Base-by-base conservation (phyloP, 2,888 invertebrate species). In the Aleiodes testaceus region DNA sequence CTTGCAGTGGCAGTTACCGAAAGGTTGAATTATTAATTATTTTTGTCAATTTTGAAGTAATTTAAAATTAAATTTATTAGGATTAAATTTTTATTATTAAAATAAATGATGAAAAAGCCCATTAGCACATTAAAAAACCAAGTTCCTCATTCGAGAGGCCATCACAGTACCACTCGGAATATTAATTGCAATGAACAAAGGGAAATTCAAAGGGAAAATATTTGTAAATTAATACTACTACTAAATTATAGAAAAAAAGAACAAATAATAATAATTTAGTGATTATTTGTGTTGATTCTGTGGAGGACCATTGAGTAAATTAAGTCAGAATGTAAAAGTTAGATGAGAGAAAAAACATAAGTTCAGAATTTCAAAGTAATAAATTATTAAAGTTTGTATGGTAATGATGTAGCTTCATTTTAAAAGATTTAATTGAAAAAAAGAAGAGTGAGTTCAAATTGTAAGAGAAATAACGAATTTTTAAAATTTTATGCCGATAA, bases 81-180 rank as follows among this genome's bases (percentile, higher is more conserved):
- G 14, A 47, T 47, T 47, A 47, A 16, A 47, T 63, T 45, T 59
- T 42, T 44, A 36, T 59, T 53, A 6, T 22, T 55, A 5, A 14
- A 11, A 20, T 12, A 11, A 36, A 36, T 9, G 36, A 36, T 7
- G 11, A 36, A 36, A 36, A 6, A 36, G 36, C 36, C 36, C 36
- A 36, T 9, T 52, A 12, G 14, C 4, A 47, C 16, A 66, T 64
- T 49, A 16, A 53, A 65, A 73, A 81, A 79, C 77, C 78, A 80
- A 80, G 79, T 82, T 81, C 75, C 78, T 66, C 36, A 69, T 70
- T 76, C 72, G 72, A 77, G 71, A 77, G 72, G 74, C 74, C 71
- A 78, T 74, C 68, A 63, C 69, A 69, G 69, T 55, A 74, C 72
- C 74, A 74, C 75, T 75, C 74, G 77, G 55, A 74, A 74, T 75